Percentiles rank a stretch among this genome's conserved stretches.
Conservation (phyloP, 2,888 invertebrate genomes). For the Brenthis ino region DNA sequence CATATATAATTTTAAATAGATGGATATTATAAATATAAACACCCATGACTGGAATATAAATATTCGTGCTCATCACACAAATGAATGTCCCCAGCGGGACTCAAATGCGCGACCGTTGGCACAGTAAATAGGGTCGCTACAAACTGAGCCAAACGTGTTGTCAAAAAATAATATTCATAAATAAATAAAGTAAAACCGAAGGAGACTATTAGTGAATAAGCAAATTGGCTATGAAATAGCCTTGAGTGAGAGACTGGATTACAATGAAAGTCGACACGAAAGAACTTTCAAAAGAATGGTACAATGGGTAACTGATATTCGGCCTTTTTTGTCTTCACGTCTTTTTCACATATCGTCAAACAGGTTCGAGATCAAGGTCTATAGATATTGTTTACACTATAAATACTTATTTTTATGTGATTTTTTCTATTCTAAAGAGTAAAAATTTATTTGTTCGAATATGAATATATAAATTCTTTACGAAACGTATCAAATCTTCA, state of each 20-base stretch:
- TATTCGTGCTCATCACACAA: too few relatives aligned
- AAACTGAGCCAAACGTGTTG: too few relatives aligned
- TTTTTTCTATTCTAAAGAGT: not conserved
- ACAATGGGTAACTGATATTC: conserved; percentile 41
- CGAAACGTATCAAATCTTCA: too few relatives aligned
- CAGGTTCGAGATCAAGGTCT: conserved; percentile 5
- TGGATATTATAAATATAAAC: too few relatives aligned
- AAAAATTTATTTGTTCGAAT: too few relatives aligned
- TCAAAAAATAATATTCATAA: not conserved
- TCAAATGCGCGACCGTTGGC: too few relatives aligned
- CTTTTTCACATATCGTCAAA: conserved; percentile 4
- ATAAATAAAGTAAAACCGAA: not conserved
- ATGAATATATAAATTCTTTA: too few relatives aligned
- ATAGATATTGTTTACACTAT: not conserved
- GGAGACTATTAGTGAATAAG: not conserved
- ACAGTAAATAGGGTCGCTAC: too few relatives aligned
- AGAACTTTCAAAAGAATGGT: conserved; percentile 37
- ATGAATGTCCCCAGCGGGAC: too few relatives aligned
- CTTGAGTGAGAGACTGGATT: conserved; percentile 34
- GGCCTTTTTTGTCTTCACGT: conserved; percentile 15
- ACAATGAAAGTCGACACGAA: conserved; percentile 38
- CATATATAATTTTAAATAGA: too few relatives aligned
- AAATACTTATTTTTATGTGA: not conserved
- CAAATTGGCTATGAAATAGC: conserved; percentile 15
- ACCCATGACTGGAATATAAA: too few relatives aligned